Conservation (phyloP, 2,113 vertebrate species). For the Lanius collurio region DNA sequence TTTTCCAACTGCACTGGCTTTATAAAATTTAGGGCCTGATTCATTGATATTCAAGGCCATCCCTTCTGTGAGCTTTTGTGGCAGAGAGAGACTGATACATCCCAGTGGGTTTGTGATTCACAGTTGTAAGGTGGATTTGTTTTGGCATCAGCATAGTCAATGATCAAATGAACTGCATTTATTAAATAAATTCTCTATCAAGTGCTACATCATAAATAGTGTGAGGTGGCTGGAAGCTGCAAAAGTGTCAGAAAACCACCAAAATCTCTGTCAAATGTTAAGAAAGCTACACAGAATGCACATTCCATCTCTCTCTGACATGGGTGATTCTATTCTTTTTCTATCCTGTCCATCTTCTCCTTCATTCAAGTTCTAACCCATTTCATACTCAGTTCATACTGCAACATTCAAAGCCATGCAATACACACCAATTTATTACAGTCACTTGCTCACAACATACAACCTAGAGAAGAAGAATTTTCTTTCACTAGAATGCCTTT, state of each 20-base stretch:
- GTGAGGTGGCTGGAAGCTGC: not conserved
- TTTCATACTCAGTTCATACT: not conserved
- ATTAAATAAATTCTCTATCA: not conserved
- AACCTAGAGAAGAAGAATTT: not conserved
- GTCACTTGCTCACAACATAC: not conserved
- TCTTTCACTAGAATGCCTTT: not conserved
- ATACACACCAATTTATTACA: not conserved
- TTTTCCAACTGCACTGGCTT: not conserved
- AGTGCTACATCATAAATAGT: not conserved
- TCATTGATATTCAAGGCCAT: conserved; percentile 28
- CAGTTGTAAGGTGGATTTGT: conserved; percentile 24
- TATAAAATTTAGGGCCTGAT: not conserved
- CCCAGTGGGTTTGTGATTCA: conserved; percentile 4
- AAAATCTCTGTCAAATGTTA: not conserved
- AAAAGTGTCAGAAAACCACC: not conserved
- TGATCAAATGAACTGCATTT: not conserved
- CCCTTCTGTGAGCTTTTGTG: not conserved
- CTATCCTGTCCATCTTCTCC: not conserved
- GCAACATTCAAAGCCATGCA: not conserved
- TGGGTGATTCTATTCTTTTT: not conserved
- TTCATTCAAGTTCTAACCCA: not conserved
- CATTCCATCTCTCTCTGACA: not conserved
- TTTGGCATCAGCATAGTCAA: not conserved
- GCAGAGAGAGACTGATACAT: conserved; percentile 1
- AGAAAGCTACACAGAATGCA: not conserved